phyloP scores from a whole-genome alignment of 2,113 vertebrate genomes.

The Cairina moschata region DNA sequence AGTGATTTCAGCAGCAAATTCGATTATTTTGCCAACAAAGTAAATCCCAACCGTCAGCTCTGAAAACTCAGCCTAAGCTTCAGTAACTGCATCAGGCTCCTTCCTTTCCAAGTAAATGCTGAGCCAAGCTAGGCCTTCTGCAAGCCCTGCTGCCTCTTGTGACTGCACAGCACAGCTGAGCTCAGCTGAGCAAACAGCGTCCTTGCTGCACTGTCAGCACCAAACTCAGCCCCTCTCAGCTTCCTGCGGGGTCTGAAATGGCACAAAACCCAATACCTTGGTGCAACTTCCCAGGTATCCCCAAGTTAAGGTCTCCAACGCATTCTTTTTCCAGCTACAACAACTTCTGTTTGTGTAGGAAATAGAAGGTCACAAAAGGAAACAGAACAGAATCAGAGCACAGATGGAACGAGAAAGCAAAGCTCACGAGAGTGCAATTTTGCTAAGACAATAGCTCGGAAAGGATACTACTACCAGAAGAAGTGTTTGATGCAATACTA shows the following conservation, averaged over 20 bases:
- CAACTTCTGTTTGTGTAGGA: neutral
- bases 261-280: neutral
- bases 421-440: neutral
- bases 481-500: neutral
- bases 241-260: neutral
- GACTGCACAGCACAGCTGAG: neutral
- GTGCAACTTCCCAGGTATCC: neutral
- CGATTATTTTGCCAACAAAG: neutral
- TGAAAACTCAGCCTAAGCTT: conserved; percentile 13
- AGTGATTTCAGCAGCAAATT: neutral
- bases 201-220: neutral
- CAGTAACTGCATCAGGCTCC: neutral
- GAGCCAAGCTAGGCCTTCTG: neutral
- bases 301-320: neutral
- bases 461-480: neutral
- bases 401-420: neutral
- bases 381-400: neutral
- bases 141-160: neutral
- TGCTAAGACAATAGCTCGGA: neutral
- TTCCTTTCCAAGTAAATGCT: neutral
- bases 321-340: neutral
- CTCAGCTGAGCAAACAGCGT: neutral
- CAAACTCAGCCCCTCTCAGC: neutral
- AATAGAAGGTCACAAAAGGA: neutral
- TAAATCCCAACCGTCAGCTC: neutral